A percentile compares a stretch with the other conserved stretches of the same genome.
Evolutionary conservation across 1,140 invertebrate genomes (phyloP).

Genomic region (Dolichoris vasculosae): DNA sequence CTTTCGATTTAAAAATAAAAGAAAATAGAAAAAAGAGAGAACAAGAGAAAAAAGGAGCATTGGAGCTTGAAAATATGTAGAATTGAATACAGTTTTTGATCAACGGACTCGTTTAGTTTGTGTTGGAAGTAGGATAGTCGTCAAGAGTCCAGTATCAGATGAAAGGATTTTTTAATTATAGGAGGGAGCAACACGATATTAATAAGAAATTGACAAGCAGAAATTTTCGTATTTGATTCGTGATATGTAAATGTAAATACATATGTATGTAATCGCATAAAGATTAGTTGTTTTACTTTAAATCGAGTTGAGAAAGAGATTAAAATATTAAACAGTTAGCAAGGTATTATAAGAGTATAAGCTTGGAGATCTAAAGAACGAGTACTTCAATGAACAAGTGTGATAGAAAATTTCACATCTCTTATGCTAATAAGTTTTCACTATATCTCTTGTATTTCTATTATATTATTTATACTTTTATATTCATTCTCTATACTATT

Average conservation of each 20-base stretch:
- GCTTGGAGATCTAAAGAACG: background rate
- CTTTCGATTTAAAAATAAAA: background rate
- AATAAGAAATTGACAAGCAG: background rate
- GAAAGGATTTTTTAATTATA: slow-evolving; percentile 38
- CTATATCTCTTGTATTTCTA: background rate
- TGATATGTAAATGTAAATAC: background rate
- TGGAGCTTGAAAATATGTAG: background rate
- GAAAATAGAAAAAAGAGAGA: background rate
- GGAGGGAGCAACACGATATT: too few relatives aligned
- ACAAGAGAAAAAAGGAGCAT: background rate
- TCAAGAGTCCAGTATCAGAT: slow-evolving; percentile 54
- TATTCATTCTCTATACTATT: too few relatives aligned
- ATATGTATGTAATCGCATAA: background rate
- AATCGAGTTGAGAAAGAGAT: background rate
- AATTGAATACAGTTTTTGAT: background rate
- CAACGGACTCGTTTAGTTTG: slow-evolving; percentile 49
- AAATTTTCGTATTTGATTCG: too few relatives aligned
- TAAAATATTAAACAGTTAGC: slow-evolving; percentile 35
- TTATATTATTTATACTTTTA: too few relatives aligned
- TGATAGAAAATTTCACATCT: slow-evolving; percentile 13
- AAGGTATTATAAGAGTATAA: background rate
- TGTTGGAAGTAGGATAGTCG: slow-evolving; percentile 58
- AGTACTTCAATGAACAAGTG: slow-evolving; percentile 20
- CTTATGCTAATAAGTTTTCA: background rate
- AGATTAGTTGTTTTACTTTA: slow-evolving; percentile 29